A percentile compares a stretch with the other conserved stretches of the same genome.
Conservation (phyloP, 1,140 invertebrate genomes). For the Oedothorax gibbosus region DNA sequence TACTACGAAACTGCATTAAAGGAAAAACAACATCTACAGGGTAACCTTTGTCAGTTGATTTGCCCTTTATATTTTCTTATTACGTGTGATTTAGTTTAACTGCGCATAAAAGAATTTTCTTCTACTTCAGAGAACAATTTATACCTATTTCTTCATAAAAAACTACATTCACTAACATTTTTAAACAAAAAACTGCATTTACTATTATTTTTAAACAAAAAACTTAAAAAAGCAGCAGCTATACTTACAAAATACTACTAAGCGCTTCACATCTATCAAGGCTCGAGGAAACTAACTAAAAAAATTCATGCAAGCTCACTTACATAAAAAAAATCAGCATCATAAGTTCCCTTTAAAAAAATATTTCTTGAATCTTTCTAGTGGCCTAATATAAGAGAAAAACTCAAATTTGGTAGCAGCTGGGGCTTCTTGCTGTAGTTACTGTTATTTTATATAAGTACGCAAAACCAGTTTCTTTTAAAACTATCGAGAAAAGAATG, state of each 20-base stretch:
- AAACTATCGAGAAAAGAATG: constrained; percentile 36
- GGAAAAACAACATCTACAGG: no score
- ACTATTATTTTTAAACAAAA: neutral
- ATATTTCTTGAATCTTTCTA: constrained; percentile 29
- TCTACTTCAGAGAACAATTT: no score
- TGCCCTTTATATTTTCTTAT: no score
- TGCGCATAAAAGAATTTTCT: no score
- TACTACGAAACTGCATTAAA: no score
- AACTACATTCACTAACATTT: neutral
- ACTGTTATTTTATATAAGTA: constrained; percentile 34
- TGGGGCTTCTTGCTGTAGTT: constrained; percentile 16
- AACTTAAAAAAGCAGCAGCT: neutral
- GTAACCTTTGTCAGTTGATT: no score
- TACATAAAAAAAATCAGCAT: constrained; percentile 23
- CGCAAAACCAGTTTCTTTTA: neutral
- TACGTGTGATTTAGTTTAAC: no score
- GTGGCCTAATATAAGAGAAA: constrained; percentile 49
- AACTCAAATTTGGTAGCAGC: constrained; percentile 39
- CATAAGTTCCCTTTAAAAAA: constrained; percentile 23
- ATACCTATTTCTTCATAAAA: no score
- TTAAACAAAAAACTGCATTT: neutral
- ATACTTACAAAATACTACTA: neutral
- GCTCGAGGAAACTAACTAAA: constrained; percentile 17
- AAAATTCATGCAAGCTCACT: neutral
- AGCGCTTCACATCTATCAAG: no score